Conservation (phyloP, 2,888 invertebrate genomes). For the Zaprionus obscuricornis region DNA sequence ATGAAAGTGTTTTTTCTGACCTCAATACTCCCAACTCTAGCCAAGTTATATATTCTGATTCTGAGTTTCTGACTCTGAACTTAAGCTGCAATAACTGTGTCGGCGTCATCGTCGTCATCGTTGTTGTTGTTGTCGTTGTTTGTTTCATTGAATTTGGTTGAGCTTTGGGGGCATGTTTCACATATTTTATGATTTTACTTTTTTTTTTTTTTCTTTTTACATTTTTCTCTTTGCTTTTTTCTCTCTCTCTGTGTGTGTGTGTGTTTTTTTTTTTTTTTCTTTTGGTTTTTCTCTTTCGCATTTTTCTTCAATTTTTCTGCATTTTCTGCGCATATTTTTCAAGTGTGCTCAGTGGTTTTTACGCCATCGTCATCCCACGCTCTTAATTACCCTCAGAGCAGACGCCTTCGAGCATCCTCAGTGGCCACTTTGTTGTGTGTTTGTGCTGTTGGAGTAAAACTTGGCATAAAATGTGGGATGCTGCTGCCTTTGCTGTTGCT, state of each 20-base stretch:
- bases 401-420: conserved; percentile 42
- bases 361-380: conserved; percentile 69
- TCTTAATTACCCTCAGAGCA: conserved; percentile 70
- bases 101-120: not conserved
- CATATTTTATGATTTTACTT: conserved; percentile 78
- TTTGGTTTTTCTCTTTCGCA: conserved; percentile 5
- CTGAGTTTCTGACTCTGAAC: not conserved
- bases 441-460: not conserved
- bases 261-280: conserved; percentile 21
- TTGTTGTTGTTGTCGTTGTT: conserved; percentile 5
- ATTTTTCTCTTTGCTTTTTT: conserved; percentile 29
- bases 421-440: conserved; percentile 42
- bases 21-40: conserved; percentile 46
- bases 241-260: no score
- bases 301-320: conserved; percentile 46
- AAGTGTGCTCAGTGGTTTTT: conserved; percentile 51
- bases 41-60: conserved; percentile 13
- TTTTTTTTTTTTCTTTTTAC: conserved; percentile 29
- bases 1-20: conserved; percentile 79
- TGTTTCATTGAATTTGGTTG: conserved; percentile 40
- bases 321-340: conserved; percentile 59
- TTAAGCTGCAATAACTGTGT: conserved; percentile 7
- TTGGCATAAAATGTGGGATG: not conserved
- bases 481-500: conserved; percentile 5
- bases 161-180: conserved; percentile 66